Percentiles rank a stretch among this genome's conserved stretches.
phyloP scores from a whole-genome alignment of 2,113 vertebrate genomes.

The Callaeas wilsoni region DNA sequence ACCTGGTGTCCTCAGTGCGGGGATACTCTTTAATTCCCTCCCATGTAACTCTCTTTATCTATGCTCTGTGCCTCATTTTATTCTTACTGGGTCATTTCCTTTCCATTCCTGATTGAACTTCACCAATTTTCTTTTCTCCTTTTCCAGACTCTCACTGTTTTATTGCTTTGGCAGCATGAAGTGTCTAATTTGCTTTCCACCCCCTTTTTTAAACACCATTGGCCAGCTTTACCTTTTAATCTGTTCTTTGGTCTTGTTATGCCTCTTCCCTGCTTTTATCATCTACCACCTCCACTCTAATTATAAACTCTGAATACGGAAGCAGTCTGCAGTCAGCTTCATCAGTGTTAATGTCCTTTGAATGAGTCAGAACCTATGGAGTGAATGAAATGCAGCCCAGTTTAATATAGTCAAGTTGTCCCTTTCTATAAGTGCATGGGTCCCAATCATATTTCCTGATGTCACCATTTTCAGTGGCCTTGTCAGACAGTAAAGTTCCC shows the following conservation, averaged over 20 bases:
- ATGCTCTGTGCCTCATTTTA: neutral
- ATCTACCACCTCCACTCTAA: neutral
- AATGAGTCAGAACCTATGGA: constrained; percentile 4
- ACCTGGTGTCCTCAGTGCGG: neutral
- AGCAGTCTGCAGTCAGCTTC: neutral
- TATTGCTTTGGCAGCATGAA: constrained; percentile 22
- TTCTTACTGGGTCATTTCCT: neutral
- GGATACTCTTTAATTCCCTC: neutral
- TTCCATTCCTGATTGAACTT: neutral
- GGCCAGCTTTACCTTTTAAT: constrained; percentile 14
- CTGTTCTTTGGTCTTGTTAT: neutral
- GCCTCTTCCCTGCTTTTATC: neutral
- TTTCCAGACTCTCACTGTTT: neutral
- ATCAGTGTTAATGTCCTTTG: neutral
- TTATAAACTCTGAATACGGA: neutral
- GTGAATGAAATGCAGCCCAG: neutral
- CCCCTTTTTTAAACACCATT: neutral
- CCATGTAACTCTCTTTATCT: neutral
- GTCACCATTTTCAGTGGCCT: neutral
- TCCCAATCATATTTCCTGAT: neutral
- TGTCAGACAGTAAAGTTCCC: neutral
- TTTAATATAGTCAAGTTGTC: neutral
- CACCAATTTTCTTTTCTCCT: neutral
- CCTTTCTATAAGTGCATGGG: neutral
- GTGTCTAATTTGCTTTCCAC: constrained; percentile 5